Conservation (phyloP, 2,797 vertebrate genomes). For the Rhinophrynus dorsalis region DNA sequence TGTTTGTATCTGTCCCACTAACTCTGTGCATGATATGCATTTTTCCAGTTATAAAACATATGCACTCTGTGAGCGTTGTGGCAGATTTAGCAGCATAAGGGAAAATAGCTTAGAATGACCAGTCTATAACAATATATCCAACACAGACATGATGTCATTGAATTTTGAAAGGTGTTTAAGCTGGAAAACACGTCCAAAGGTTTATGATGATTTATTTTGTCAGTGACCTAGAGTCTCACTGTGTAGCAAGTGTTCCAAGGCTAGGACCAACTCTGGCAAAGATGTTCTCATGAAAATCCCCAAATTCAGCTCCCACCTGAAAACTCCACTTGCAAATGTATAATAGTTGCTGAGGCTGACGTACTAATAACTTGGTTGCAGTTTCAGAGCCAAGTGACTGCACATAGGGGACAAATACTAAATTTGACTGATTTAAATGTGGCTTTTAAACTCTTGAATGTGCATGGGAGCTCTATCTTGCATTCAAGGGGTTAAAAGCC, state of each 20-base stretch:
- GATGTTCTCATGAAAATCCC: conserved; percentile 13
- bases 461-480: too few relatives aligned
- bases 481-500: too few relatives aligned
- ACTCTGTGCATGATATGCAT: conserved; percentile 20
- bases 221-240: conserved; percentile 56
- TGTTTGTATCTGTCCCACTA: background rate
- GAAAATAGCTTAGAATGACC: conserved; percentile 50
- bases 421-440: too few relatives aligned
- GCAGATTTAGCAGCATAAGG: conserved; percentile 50
- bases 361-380: too few relatives aligned
- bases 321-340: conserved; percentile 9
- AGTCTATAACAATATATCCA: conserved; percentile 50
- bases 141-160: conserved; percentile 66
- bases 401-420: too few relatives aligned
- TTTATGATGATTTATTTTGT: conserved; percentile 57
- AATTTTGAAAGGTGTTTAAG: conserved; percentile 62
- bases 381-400: too few relatives aligned
- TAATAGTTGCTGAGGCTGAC: too few relatives aligned
- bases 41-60: conserved; percentile 31
- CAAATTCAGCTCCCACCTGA: conserved; percentile 25
- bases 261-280: conserved; percentile 20
- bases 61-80: conserved; percentile 11
- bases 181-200: conserved; percentile 59
- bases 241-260: conserved; percentile 5
- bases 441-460: too few relatives aligned